A percentile compares a stretch with the other conserved stretches of the same genome.
phyloP scores from a whole-genome alignment of 2,888 invertebrate genomes.

The Portevinia maculata region DNA sequence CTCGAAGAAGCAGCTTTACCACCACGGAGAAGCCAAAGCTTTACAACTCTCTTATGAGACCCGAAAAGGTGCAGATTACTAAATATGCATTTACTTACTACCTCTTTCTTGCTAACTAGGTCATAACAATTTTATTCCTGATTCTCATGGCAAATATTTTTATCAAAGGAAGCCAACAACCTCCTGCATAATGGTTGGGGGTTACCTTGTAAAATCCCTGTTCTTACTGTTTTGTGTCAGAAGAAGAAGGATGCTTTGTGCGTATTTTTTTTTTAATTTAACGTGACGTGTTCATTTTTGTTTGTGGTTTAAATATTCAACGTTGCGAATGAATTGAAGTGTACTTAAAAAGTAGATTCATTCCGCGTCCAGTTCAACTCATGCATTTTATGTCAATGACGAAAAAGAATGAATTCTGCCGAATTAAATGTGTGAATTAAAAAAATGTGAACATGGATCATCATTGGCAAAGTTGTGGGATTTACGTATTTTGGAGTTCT shows the following conservation, averaged over 20 bases:
- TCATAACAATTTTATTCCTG: conserved; percentile 11
- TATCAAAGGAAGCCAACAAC: not conserved
- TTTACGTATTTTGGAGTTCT: conserved; percentile 31
- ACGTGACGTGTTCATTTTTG: no score
- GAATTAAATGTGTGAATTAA: no score
- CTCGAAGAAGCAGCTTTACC: no score
- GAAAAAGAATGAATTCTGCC: no score
- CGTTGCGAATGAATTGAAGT: no score
- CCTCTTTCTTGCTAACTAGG: conserved; percentile 15
- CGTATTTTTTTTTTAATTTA: no score
- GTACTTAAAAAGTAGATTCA: no score
- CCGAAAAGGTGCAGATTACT: conserved; percentile 3
- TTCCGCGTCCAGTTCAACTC: no score
- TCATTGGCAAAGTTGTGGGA: conserved; percentile 7
- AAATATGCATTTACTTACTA: conserved; percentile 4
- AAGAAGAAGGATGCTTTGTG: not conserved
- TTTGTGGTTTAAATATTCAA: no score
- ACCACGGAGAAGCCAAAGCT: no score
- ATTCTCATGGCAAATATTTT: not conserved
- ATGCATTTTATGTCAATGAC: no score
- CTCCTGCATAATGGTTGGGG: conserved; percentile 1
- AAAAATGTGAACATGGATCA: conserved; percentile 35
- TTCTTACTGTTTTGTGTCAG: not conserved
- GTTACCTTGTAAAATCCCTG: not conserved
- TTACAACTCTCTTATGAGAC: conserved; percentile 1